These are phyloP conservation scores for Amblyopsis hoosieri DNA, from an alignment of 2,797 vertebrate species.

Conservation along the genomic window DNA sequence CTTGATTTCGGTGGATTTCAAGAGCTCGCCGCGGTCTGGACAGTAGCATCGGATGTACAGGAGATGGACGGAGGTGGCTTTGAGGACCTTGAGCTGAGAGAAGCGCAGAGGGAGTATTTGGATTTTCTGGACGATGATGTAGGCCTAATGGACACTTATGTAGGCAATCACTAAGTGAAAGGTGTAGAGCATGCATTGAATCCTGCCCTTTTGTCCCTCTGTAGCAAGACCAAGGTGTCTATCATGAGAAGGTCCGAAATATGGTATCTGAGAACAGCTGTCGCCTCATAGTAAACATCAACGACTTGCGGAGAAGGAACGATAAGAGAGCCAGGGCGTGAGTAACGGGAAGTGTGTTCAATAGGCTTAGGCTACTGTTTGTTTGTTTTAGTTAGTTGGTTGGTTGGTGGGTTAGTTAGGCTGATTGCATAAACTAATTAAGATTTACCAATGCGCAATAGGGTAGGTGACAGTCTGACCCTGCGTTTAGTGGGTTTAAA, in stretches of 20 bases:
- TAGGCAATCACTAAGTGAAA: not conserved
- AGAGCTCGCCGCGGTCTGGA: no score
- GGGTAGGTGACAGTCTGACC: no score
- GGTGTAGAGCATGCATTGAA: not conserved
- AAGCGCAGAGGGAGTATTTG: slow-evolving; percentile 69
- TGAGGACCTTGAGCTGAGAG: slow-evolving; percentile 66
- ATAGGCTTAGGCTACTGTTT: no score
- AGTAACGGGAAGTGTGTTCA: slow-evolving; percentile 8
- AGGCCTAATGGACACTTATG: not conserved
- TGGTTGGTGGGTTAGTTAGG: no score
- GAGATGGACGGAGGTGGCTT: slow-evolving; percentile 51
- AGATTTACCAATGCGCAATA: no score
- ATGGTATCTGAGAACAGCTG: slow-evolving; percentile 60
- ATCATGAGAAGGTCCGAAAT: slow-evolving; percentile 62
- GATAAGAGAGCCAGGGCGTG: slow-evolving; percentile 63
- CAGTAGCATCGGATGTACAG: no score
- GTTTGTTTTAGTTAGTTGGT: no score
- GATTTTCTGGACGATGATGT: slow-evolving; percentile 75
- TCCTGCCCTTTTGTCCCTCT: not conserved
- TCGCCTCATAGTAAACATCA: slow-evolving; percentile 62
- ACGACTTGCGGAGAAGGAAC: slow-evolving; percentile 63
- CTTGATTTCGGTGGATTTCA: no score
- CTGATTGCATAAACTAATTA: no score
- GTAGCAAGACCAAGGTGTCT: slow-evolving; percentile 69
- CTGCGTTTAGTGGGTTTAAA: no score